Base-by-base conservation (phyloP, 2,797 vertebrate genomes). In the Nyctalus aviator region DNA sequence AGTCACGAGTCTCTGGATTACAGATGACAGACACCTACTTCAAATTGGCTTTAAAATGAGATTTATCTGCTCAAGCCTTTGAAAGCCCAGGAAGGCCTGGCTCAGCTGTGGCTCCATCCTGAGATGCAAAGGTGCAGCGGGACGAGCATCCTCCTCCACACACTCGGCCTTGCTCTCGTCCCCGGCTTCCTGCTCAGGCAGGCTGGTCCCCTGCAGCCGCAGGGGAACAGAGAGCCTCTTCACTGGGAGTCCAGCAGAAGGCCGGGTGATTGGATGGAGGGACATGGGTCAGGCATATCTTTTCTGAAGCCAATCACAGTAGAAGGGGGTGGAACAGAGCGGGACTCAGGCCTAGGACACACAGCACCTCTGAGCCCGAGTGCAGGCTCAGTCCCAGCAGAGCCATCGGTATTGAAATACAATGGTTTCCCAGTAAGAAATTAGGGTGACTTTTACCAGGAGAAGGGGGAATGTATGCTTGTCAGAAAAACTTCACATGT, bases 41-140 rank as follows among this genome's bases (percentile, higher is more conserved):
- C 81, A 91, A 77, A 94, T 20, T 84, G 27, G 55, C 11, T 64
- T 84, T 30, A 68, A 32, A 83, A 75, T 50, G 44, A 77, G 25
- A 53, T 50, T 53, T 57, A 55, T 76, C 84, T 92, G 50, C 6
- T 48, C 55, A 55, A 92, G 50, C 30, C 35, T 64, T 77, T 46
- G 27, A 57, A 15, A 59, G 7, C 57, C 21, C 17, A 71, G 10
- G 18, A 8, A 55, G 71, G n/a, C 11, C 11, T 41, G 53, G 30
- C 13, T 78, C 88, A 44, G 46, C 30, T n/a, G 25, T 68, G 8
- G 14, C 55, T 37, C 23, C 11, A 50, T 84, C 46, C 9, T 62
- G n/a, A 91, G 14, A 64, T 3, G 62, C 41, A 53, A 10, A 94
- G 27, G 37, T 72, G 18, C 30, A 23, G 21, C 2, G 11, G 7